Evolutionary conservation across 2,797 vertebrate species (phyloP), one percentile per base, ranked within the genome.

Genomic region (Lacerta agilis): DNA sequence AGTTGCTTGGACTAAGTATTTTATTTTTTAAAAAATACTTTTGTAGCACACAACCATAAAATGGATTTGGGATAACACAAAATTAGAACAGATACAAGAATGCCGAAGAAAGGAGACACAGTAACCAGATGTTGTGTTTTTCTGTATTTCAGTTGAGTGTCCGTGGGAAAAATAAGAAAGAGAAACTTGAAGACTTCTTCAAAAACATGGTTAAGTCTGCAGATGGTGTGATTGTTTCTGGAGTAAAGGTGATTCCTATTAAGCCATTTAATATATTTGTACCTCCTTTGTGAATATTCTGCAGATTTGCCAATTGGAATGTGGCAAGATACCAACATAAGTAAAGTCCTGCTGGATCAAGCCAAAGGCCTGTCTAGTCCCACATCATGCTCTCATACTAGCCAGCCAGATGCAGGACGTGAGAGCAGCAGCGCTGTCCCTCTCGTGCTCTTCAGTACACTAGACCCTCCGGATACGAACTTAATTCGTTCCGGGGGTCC

Each of bases 131-230:
- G 20, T 82, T 87, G 92, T 87, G 85, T 90, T 0, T 88, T 88
- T 92, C 85, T 88, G 61, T 94, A 88, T 96, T 94, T 88, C 97
- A 99, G 99, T 96, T 99, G 96, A 99, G 99, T 79, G 98, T 99
- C 61, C 97, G 99, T 96, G 99, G 99, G 67, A 99, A 99, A 97
- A 99, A 99, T 96, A 99, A 99, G 97, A 99, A 99, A 93, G 99
- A 99, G 95, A 99, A 99, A 95, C 96, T 99, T 90, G 99, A 99
- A 97, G 99, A 99, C 90, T 99, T 99, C 96, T 99, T 99, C 92
- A 99, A 99, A 97, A 99, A 98, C 66, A 99, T 99, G 95, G 99
- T 99, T 94, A 99, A 99, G 93, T 98, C 99, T 4, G 99, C 99
- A 11, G 99, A 99, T 73, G 99, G 98, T 85, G 99, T 99, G 43